Evolutionary conservation across 2,888 invertebrate genomes (phyloP).

Genomic region (Zygothrica quintamaculata): DNA sequence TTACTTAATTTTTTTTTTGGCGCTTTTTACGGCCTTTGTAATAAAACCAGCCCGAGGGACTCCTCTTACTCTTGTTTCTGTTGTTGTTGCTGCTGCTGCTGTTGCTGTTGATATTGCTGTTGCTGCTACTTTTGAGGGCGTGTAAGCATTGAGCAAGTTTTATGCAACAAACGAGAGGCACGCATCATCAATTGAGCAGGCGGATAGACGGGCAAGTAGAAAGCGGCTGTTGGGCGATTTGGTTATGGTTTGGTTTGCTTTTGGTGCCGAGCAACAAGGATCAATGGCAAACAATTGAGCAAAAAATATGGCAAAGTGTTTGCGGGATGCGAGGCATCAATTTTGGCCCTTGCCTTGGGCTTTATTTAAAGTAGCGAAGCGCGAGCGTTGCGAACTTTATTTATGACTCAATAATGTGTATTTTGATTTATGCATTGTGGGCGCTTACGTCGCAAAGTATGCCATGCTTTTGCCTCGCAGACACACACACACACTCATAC

Average conservation of each 20-base stretch:
- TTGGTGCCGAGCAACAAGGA: conserved; percentile 40
- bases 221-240: neutral
- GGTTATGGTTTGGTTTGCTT: too few relatives aligned
- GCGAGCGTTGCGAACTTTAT: conserved; percentile 71
- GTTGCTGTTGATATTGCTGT: conserved; percentile 35
- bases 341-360: conserved; percentile 47
- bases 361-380: conserved; percentile 76
- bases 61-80: conserved; percentile 40
- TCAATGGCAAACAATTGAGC: conserved; percentile 73
- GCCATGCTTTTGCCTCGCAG: conserved; percentile 28
- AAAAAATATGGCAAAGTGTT: conserved; percentile 72
- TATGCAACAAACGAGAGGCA: conserved; percentile 73
- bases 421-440: conserved; percentile 81
- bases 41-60: conserved; percentile 77
- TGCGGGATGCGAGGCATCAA: conserved; percentile 53
- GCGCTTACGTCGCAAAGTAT: conserved; percentile 58
- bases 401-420: conserved; percentile 81
- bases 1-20: conserved; percentile 18
- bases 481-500: conserved; percentile 29
- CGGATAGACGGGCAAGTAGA: conserved; percentile 23
- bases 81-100: conserved; percentile 33
- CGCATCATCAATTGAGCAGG: conserved; percentile 55
- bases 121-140: conserved; percentile 64
- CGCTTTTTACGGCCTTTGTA: conserved; percentile 72
- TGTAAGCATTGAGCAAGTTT: conserved; percentile 78